Evolutionary conservation across 2,888 invertebrate genomes (phyloP).

Genomic region (Oxyteleia sp.): DNA sequence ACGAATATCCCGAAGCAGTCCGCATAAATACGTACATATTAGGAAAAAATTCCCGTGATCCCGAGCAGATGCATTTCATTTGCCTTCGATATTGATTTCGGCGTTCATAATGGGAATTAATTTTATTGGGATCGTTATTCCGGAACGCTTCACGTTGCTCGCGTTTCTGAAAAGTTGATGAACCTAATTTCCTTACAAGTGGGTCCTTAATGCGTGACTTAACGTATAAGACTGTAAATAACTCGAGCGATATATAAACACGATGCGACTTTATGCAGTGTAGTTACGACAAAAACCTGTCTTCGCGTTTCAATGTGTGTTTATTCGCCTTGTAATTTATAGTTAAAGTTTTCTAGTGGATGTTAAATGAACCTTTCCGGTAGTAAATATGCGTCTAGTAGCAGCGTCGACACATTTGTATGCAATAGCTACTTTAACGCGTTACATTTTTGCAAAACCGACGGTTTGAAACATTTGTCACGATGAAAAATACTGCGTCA

Average conservation of each 20-base stretch:
- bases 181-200: constrained; percentile 32
- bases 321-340: constrained; percentile 58
- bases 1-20: constrained; percentile 55
- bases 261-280: constrained; percentile 42
- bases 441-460: constrained; percentile 16
- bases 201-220: constrained; percentile 15
- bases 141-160: constrained; percentile 1
- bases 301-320: constrained; percentile 52
- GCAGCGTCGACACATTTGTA: constrained; percentile 29
- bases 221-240: constrained; percentile 48
- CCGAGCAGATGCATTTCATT: background rate
- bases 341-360: constrained; percentile 46
- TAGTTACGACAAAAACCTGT: constrained; percentile 58
- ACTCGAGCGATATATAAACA: constrained; percentile 46
- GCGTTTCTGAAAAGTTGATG: constrained; percentile 10
- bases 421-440: constrained; percentile 37
- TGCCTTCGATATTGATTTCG: background rate
- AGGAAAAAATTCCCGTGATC: constrained; percentile 19
- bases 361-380: constrained; percentile 53
- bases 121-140: background rate
- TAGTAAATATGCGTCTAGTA: constrained; percentile 46
- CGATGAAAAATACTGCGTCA: no score
- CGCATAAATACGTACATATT: constrained; percentile 45
- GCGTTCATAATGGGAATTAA: background rate
- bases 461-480: background rate